Base-by-base conservation (phyloP, 2,888 invertebrate genomes). In the Leptinotarsa haldemani region DNA sequence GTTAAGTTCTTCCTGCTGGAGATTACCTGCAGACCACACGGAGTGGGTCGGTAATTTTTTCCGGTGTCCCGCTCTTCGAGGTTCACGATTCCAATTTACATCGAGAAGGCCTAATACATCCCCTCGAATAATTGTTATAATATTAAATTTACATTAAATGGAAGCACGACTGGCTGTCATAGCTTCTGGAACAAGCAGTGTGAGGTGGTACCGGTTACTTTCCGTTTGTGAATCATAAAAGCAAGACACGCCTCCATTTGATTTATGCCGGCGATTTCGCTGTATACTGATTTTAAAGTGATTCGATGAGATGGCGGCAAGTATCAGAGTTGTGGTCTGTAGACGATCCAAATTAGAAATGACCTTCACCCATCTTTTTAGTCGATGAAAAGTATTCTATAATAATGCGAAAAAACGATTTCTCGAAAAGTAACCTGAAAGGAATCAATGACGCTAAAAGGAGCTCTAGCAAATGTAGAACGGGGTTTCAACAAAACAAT, bases 21-120 rank as follows among this genome's bases (percentile, higher is more conserved):
- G 61, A 61, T 61, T 61, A 30, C 61, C 15, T 16, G 5, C 16
- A n/a, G 61, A 61, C 61, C 61, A 61, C 61, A 61, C 61, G 61
- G 16, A 61, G n/a, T 25, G 61, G n/a, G 61, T 56, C 73, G 69
- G 50, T 73, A 20, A n/a, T 20, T 69, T 50, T 40, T 69, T 52
- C n/a, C 18, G n/a, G 30, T 65, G 69, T 56, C 40, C 40, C 12
- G n/a, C 18, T 40, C 68, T 72, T 25, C 22, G 53, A 69, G 30
- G 48, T 73, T 81, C 83, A 83, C 83, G 83, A 82, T 78, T 82
- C 74, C 81, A 79, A 82, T 83, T 82, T 83, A 80, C 82, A 82
- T 82, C 77, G 79, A 74, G 80, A 74, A 72, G 74, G 75, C 79
- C 81, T 81, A 82, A 81, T 82, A 80, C 79, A 73, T 73, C 65